Evolutionary conservation across 2,888 invertebrate genomes (phyloP).

Genomic region (Chorisops tibialis): DNA sequence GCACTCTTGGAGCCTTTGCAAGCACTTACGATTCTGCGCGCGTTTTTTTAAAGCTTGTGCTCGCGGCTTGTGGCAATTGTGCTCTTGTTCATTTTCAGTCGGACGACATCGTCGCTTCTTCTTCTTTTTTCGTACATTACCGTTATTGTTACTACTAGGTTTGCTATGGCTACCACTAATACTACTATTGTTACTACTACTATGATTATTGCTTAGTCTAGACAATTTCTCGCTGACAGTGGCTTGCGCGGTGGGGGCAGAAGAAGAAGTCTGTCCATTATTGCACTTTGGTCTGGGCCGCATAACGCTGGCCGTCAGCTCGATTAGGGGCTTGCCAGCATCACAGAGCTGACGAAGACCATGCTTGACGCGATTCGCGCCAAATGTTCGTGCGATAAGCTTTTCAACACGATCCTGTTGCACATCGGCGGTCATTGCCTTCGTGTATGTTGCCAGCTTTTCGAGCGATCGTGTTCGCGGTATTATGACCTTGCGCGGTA

Average conservation of each 20-base stretch:
- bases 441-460: conserved; percentile 70
- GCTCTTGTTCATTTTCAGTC: conserved; percentile 45
- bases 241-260: conserved; percentile 33
- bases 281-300: conserved; percentile 52
- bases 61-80: conserved; percentile 43
- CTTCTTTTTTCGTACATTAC: conserved; percentile 42
- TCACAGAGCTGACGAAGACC: conserved; percentile 54
- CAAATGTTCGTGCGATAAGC: conserved; percentile 55
- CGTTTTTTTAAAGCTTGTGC: conserved; percentile 40
- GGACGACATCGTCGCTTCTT: conserved; percentile 46
- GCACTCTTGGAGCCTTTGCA: conserved; percentile 19
- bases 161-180: conserved; percentile 35
- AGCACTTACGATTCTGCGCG: conserved; percentile 30
- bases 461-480: conserved; percentile 66
- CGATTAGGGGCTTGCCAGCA: conserved; percentile 51
- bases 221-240: conserved; percentile 17
- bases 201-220: conserved; percentile 33
- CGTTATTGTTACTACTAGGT: conserved; percentile 37
- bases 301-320: conserved; percentile 49
- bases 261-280: conserved; percentile 42
- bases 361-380: conserved; percentile 52
- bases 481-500: conserved; percentile 69
- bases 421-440: conserved; percentile 64
- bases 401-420: conserved; percentile 54
- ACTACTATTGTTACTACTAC: conserved; percentile 36